These are phyloP conservation scores for Anarrhichthys ocellatus DNA, from an alignment of 2,113 vertebrate genomes.

Conservation along the genomic window DNA sequence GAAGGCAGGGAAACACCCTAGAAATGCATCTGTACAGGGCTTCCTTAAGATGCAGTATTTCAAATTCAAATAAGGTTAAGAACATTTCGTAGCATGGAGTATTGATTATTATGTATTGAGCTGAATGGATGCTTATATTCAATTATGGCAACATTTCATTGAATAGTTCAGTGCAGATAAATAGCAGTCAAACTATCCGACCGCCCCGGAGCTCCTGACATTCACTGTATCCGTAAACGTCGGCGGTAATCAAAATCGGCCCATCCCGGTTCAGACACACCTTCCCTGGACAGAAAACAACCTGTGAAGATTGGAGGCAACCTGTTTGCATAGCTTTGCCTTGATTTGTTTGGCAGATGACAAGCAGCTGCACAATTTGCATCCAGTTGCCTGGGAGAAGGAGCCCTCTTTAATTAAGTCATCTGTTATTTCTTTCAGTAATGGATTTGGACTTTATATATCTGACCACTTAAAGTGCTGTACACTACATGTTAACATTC, in stretches of 20 bases:
- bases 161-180: neutral
- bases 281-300: neutral
- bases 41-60: conserved; percentile 11
- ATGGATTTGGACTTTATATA: neutral
- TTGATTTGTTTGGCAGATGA: conserved; percentile 80
- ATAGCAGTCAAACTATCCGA: neutral
- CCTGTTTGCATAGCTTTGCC: conserved; percentile 78
- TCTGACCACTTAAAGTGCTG: neutral
- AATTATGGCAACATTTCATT: neutral
- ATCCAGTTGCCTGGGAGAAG: conserved; percentile 60
- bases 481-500: neutral
- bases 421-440: conserved; percentile 20
- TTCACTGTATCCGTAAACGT: neutral
- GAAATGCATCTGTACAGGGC: neutral
- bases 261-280: neutral
- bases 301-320: conserved; percentile 25
- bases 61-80: conserved; percentile 22
- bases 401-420: neutral
- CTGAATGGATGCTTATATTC: neutral
- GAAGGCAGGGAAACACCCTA: neutral
- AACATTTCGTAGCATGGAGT: neutral
- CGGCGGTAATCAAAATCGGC: neutral
- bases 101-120: neutral
- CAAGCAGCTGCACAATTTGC: conserved; percentile 73
- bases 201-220: neutral